Evolutionary conservation across 2,797 vertebrate genomes (phyloP), one percentile per base, ranked within the genome.

Genomic region (Cygnus olor): DNA sequence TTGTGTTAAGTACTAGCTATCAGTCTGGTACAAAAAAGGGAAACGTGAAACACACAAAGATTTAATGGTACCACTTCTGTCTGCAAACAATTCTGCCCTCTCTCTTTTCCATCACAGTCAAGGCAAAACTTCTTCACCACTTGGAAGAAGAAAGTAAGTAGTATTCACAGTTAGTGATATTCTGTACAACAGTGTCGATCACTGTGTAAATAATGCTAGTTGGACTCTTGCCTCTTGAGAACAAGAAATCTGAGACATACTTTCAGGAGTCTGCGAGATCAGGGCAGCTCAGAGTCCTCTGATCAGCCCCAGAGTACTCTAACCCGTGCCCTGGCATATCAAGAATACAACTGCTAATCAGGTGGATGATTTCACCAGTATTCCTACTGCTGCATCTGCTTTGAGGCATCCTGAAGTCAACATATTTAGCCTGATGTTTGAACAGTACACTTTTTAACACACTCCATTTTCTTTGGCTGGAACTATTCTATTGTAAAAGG

Each of bases 401-500:
- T 85, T 60, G 86, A 91, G 82, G 81, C 86, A 94, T 76, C 88
- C 86, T 86, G 70, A 93, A 94, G 63, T 74, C 78, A 82, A 90
- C 49, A 3, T 58, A 85, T 44, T 72, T 93, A 94, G 63, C 63
- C 88, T 86, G 64, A 85, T 49, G 70, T 80, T 86, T 86, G 84
- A 96, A 93, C 47, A 88, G 83, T 30, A 90, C 77, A 85, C 44
- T 90, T 94, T 93, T 91, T 86, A 95, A 91, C 1, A 19, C 83
- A 85, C 88, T 94, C 82, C 70, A 76, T 91, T 93, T 85, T 90
- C 66, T 95, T 97, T 89, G 84, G 77, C 91, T 45, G 11, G 94
- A 96, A 95, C 86, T 93, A 83, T 21, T 89, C 88, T 85, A 68
- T 91, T 96, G 93, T 96, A 97, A 94, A 95, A 95, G 91, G 94